phyloP scores from a whole-genome alignment of 2,113 vertebrate genomes.

The Pachypanchax playfairii region DNA sequence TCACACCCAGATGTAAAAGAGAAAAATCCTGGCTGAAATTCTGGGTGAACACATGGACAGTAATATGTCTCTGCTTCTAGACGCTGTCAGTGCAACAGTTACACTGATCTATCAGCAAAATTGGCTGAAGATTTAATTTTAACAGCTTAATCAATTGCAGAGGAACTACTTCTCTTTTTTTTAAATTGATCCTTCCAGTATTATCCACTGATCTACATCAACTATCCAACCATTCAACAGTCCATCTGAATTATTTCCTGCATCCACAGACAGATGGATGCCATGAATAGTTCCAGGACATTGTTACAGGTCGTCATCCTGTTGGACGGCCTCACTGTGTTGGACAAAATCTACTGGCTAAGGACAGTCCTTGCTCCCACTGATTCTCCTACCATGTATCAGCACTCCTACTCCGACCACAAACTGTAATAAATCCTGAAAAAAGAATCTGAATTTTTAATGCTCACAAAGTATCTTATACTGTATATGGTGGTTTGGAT shows the following conservation, averaged over 20 bases:
- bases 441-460: too few relatives aligned
- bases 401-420: conserved; percentile 27
- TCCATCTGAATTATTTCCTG: conserved; percentile 20
- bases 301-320: conserved; percentile 48
- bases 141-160: neutral
- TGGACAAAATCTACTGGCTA: conserved; percentile 49
- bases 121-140: neutral
- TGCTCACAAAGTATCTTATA: too few relatives aligned
- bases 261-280: conserved; percentile 58
- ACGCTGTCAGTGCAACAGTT: too few relatives aligned
- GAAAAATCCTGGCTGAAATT: too few relatives aligned
- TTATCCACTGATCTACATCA: conserved; percentile 7
- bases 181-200: neutral
- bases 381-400: conserved; percentile 35
- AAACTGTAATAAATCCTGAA: neutral
- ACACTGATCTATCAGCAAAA: too few relatives aligned
- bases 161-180: neutral
- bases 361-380: conserved; percentile 47
- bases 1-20: too few relatives aligned
- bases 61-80: too few relatives aligned
- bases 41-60: too few relatives aligned
- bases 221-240: neutral
- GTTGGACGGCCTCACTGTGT: conserved; percentile 44
- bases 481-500: too few relatives aligned
- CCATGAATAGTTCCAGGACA: conserved; percentile 63